Percentiles rank a stretch among this genome's conserved stretches.
Evolutionary conservation across 1,140 invertebrate genomes (phyloP).

Genomic region (Theocolax elegans): DNA sequence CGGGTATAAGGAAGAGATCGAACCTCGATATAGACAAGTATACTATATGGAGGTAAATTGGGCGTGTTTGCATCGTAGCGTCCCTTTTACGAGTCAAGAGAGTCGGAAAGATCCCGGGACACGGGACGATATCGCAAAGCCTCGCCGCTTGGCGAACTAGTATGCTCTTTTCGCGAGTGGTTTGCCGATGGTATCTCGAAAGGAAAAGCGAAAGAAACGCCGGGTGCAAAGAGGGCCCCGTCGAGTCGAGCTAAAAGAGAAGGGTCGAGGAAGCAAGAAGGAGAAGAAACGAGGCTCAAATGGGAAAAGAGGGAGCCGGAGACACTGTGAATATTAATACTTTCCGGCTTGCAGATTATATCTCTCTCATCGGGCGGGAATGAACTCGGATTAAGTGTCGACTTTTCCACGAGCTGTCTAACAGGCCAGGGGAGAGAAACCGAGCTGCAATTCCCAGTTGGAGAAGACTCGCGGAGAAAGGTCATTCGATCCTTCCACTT

Average conservation of each 20-base stretch:
- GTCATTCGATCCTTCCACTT: too few species aligned
- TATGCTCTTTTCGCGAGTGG: conserved; percentile 19
- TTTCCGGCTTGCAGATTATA: conserved; percentile 32
- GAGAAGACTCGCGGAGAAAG: neutral
- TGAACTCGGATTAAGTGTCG: conserved; percentile 34
- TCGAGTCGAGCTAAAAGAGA: neutral
- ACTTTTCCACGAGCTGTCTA: conserved; percentile 15
- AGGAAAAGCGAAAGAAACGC: conserved; percentile 26
- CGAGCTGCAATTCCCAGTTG: too few species aligned
- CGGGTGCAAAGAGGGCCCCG: neutral
- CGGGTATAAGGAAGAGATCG: too few species aligned
- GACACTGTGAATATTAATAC: conserved; percentile 37
- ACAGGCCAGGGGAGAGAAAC: neutral
- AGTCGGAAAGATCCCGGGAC: too few species aligned
- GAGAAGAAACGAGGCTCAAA: neutral
- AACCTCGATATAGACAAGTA: too few species aligned
- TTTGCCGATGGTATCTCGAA: conserved; percentile 34
- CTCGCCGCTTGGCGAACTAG: too few species aligned
- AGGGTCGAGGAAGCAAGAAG: neutral
- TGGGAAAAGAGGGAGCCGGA: conserved; percentile 1
- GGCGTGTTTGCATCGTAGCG: too few species aligned
- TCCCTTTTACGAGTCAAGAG: too few species aligned
- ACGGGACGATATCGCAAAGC: too few species aligned
- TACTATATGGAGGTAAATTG: too few species aligned
- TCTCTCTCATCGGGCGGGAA: conserved; percentile 16